These are phyloP conservation scores for Papilio gigon DNA, from an alignment of 2,888 invertebrate species.

Conservation along the genomic window DNA sequence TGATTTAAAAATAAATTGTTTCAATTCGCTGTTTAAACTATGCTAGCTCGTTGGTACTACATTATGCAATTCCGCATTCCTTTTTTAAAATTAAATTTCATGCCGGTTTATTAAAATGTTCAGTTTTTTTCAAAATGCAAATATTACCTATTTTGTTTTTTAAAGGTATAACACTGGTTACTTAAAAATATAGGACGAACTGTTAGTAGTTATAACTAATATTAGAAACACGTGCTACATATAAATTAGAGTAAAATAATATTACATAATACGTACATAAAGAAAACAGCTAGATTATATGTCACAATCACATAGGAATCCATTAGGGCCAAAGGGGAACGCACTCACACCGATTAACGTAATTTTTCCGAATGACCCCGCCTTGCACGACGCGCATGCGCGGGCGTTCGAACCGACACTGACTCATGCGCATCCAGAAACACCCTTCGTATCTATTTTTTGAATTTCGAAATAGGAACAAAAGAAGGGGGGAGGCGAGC, in stretches of 20 bases:
- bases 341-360: conserved; percentile 52
- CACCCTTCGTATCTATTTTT: conserved; percentile 77
- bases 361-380: conserved; percentile 51
- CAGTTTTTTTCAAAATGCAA: background rate
- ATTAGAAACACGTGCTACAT: conserved; percentile 32
- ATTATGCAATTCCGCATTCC: conserved; percentile 16
- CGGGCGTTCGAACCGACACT: conserved; percentile 74
- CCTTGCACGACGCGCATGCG: conserved; percentile 64
- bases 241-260: conserved; percentile 22
- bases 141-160: background rate
- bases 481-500: conserved; percentile 79
- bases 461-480: conserved; percentile 80
- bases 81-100: background rate
- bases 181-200: background rate
- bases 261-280: conserved; percentile 34
- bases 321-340: conserved; percentile 40
- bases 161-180: background rate
- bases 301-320: conserved; percentile 37
- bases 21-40: background rate
- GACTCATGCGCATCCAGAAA: conserved; percentile 76
- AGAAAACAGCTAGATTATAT: conserved; percentile 18
- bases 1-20: conserved; percentile 10
- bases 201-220: conserved; percentile 4
- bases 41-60: background rate
- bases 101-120: background rate